Evolutionary conservation across 2,888 invertebrate species (phyloP), one percentile per base, ranked within the genome.

Genomic region (Papilio gigon): DNA sequence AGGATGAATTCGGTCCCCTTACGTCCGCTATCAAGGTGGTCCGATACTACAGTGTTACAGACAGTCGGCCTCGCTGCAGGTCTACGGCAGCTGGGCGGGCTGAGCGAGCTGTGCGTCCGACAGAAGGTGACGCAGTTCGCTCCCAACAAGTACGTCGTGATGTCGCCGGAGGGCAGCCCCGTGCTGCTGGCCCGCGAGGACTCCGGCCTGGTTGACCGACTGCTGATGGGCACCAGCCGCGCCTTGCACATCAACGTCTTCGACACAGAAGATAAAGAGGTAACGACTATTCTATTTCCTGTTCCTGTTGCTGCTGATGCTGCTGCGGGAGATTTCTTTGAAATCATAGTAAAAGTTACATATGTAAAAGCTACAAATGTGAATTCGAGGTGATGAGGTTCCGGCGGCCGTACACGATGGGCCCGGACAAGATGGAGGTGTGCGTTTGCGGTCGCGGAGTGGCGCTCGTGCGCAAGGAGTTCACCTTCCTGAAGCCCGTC

Each of bases 391-490:
- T 84, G 72, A 79, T 86, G 25, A 77, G 75, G 27, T 77, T 85
- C 37, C 81, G 83, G 0, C 78, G 85, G 0, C 85, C 85, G 1
- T 81, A 79, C 77, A 80, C 81, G 1, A 76, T 84, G 68, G 84
- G 84, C 0, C 71, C 74, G 0, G 81, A 84, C 74, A 86, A 85
- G 77, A 79, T 86, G 81, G 80, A 85, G 65, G 83, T 86, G 65
- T 47, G 65, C 0, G 74, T 86, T 47, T 68, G 77, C 20, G 83
- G 82, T 4, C 69, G 69, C 70, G 74, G 81, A 71, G 82, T 72
- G 22, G 79, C 82, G 74, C 74, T 85, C 53, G 85, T 86, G 65
- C 78, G 85, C 14, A 80, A 82, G 73, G 80, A 84, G 76, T 64
- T 75, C 50, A 84, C 85, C 47, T 80, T 85, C 77, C 70, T 84